phyloP scores from a whole-genome alignment of 2,113 vertebrate genomes.

The Orthonyx spaldingii region DNA sequence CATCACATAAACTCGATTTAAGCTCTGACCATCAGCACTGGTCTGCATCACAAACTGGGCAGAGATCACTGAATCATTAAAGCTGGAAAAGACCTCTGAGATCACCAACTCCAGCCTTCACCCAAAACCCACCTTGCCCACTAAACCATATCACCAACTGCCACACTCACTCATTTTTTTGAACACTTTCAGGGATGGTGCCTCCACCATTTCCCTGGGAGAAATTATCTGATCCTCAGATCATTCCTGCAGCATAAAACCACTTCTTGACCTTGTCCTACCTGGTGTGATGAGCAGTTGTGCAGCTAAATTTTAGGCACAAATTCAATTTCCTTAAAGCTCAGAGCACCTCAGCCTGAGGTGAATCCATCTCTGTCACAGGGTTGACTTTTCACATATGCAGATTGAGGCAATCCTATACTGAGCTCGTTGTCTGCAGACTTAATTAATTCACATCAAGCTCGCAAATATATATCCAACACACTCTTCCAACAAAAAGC shows the following conservation, averaged over 20 bases:
- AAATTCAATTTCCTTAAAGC: background rate
- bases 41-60: background rate
- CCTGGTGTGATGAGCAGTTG: rapidly evolving
- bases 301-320: background rate
- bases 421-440: background rate
- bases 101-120: background rate
- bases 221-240: background rate
- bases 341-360: background rate
- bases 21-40: background rate
- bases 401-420: background rate
- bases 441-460: background rate
- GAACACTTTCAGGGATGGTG: background rate
- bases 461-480: background rate
- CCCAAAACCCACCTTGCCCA: background rate
- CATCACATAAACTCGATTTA: rapidly evolving
- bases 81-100: background rate
- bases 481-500: background rate
- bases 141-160: background rate
- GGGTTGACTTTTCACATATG: background rate
- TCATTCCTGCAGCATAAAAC: background rate
- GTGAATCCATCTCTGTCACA: background rate
- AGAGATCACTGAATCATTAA: too few relatives aligned
- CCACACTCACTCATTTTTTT: background rate
- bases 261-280: background rate
- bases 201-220: too few relatives aligned